Conservation (phyloP, 2,113 vertebrate genomes). For the Solea senegalensis region DNA sequence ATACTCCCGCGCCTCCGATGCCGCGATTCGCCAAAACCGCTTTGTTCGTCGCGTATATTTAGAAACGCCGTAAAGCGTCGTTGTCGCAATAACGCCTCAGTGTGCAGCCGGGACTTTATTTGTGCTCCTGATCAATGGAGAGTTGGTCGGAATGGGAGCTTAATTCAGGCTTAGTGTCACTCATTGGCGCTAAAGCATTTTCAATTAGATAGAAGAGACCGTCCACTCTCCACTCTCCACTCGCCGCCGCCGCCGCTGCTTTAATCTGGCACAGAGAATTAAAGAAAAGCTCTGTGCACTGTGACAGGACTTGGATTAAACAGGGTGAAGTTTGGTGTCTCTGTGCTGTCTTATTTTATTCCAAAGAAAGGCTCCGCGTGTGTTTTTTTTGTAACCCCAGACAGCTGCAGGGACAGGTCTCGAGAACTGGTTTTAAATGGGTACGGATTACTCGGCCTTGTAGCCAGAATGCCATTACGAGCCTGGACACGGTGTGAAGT, state of each 20-base stretch:
- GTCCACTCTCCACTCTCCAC: conserved; percentile 21
- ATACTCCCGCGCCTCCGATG: conserved; percentile 17
- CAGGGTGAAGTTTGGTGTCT: neutral
- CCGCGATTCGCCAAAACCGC: conserved; percentile 42
- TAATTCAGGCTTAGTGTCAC: conserved; percentile 54
- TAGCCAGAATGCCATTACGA: too few relatives aligned
- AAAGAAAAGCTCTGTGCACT: conserved; percentile 23
- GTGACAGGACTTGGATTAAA: conserved; percentile 41
- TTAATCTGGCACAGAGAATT: conserved; percentile 52
- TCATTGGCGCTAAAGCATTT: conserved; percentile 42
- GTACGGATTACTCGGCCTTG: too few relatives aligned
- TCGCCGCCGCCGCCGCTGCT: conserved; percentile 13
- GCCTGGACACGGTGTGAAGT: too few relatives aligned
- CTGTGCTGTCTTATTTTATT: neutral
- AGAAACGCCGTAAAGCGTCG: conserved; percentile 35
- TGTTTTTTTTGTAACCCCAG: too few relatives aligned
- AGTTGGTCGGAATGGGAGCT: conserved; percentile 30
- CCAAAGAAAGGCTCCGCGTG: too few relatives aligned
- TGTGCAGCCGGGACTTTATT: conserved; percentile 21
- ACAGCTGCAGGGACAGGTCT: too few relatives aligned
- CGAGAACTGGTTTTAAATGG: too few relatives aligned
- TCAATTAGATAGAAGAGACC: conserved; percentile 38
- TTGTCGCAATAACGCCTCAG: conserved; percentile 2
- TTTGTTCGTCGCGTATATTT: conserved; percentile 38
- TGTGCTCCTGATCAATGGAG: conserved; percentile 23